phyloP scores from a whole-genome alignment of 2,888 invertebrate species.

The Cerceris ruficornis region DNA sequence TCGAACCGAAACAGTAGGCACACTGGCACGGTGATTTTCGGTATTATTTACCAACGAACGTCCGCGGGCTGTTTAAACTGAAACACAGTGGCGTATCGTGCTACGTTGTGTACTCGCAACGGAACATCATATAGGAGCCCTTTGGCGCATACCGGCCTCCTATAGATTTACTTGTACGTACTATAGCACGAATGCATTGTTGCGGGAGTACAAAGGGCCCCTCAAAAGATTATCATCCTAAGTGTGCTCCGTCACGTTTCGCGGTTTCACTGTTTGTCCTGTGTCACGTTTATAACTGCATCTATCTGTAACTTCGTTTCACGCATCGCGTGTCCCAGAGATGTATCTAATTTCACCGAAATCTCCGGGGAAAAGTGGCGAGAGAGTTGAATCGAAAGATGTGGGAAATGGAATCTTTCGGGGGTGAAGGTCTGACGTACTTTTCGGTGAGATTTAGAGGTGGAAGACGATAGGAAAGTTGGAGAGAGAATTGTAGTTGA shows the following conservation, averaged over 20 bases:
- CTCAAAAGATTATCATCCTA: background rate
- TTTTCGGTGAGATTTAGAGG: too few species aligned
- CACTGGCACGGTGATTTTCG: background rate
- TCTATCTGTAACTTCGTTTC: background rate
- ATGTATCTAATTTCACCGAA: too few species aligned
- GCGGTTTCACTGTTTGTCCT: background rate
- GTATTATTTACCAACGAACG: conserved; percentile 19
- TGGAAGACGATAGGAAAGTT: too few species aligned
- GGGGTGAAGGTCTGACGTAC: too few species aligned
- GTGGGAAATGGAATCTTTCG: too few species aligned
- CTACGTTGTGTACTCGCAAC: background rate
- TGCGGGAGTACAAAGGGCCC: background rate
- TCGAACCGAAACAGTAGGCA: background rate
- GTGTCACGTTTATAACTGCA: background rate
- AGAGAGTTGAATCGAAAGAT: too few species aligned
- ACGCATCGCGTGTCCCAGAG: too few species aligned
- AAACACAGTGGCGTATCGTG: conserved; percentile 6
- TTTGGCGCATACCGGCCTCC: background rate
- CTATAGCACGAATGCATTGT: background rate
- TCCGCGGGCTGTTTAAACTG: conserved; percentile 15
- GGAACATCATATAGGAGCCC: background rate
- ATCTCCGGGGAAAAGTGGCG: too few species aligned
- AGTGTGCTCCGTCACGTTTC: background rate
- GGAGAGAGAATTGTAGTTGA: too few species aligned
- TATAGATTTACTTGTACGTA: background rate